Base-by-base conservation (phyloP, 2,797 vertebrate genomes). In the Premnoplex brunnescens region DNA sequence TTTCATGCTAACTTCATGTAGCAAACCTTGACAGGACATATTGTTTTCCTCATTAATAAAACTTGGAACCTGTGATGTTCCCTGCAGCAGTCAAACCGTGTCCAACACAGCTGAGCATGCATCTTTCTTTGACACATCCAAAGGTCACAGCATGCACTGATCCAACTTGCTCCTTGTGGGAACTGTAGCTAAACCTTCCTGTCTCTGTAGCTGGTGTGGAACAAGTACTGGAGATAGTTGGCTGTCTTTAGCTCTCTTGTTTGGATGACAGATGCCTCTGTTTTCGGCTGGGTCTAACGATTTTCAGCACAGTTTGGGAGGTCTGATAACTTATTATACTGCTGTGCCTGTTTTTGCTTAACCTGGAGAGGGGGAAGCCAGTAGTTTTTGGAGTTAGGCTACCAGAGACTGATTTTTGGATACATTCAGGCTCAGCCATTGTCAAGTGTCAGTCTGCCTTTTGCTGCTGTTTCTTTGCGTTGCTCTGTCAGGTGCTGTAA, bases 41-140 rank as follows among this genome's bases (percentile, higher is more conserved):
- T 87, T 94, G 82, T 95, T 96, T 95, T 77, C 64, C 64, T 93
- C 94, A 85, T 96, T 96, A 93, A 94, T 93, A 95, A 85, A 91
- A 71, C 49, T 85, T 92, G 95, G 91, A 95, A 91, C 76, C 82
- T 89, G 54, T 79, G 89, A 73, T 81, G 64, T 89, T 97, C 60
- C 55, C 81, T 85, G 72, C 93, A 85, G 87, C 77, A 93, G 91
- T 88, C 86, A 69, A 82, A 44, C 74, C 5, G 0, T 24, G 41
- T 74, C 88, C 80, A 76, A 1, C 37, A 20, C 91, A 89, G 90
- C 90, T 91, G 92, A 94, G 79, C 71, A 21, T 63, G 80, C 71
- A 54, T 88, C 80, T 91, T 83, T 62, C 75, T 90, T 76, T 86
- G 86, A 94, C 74, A 56, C 28, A 36, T 93, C 32, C 88, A 87